Percentiles rank a stretch among this genome's conserved stretches.
Conservation (phyloP, 2,888 invertebrate species). For the Lasius platythorax region DNA sequence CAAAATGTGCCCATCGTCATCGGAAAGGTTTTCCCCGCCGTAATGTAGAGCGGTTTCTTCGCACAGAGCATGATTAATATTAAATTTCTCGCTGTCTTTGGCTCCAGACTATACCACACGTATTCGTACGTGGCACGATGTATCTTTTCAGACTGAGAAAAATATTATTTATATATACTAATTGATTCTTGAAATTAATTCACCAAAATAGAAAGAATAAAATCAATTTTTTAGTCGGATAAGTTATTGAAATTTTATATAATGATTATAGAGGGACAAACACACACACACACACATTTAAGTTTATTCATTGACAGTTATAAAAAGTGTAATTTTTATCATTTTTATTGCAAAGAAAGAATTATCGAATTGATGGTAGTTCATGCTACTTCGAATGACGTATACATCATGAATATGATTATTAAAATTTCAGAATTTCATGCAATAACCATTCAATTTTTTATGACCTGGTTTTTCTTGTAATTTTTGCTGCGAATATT, state of each 20-base stretch:
- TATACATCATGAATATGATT: background rate
- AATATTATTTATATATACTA: background rate
- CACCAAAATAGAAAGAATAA: background rate
- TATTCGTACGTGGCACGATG: slow-evolving; percentile 22
- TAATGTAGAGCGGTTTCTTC: slow-evolving; percentile 32
- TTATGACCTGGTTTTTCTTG: no score
- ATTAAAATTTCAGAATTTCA: slow-evolving; percentile 5
- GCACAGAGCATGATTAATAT: slow-evolving; percentile 32
- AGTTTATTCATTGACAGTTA: background rate
- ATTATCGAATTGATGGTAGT: background rate
- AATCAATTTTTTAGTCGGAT: slow-evolving; percentile 65
- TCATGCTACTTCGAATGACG: background rate
- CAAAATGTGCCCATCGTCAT: slow-evolving; percentile 44
- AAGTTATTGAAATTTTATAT: slow-evolving; percentile 50
- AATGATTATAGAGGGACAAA: slow-evolving; percentile 55
- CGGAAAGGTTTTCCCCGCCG: slow-evolving; percentile 37
- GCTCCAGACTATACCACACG: slow-evolving; percentile 18
- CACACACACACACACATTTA: background rate
- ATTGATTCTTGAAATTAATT: background rate
- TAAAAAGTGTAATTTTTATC: background rate
- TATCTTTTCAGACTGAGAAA: slow-evolving; percentile 38
- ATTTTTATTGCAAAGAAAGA: background rate
- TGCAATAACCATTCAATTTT: slow-evolving; percentile 58
- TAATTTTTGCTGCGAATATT: no score
- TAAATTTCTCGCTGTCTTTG: slow-evolving; percentile 24